Base-by-base conservation (phyloP, 2,797 vertebrate genomes). In the Amblyopsis hoosieri region DNA sequence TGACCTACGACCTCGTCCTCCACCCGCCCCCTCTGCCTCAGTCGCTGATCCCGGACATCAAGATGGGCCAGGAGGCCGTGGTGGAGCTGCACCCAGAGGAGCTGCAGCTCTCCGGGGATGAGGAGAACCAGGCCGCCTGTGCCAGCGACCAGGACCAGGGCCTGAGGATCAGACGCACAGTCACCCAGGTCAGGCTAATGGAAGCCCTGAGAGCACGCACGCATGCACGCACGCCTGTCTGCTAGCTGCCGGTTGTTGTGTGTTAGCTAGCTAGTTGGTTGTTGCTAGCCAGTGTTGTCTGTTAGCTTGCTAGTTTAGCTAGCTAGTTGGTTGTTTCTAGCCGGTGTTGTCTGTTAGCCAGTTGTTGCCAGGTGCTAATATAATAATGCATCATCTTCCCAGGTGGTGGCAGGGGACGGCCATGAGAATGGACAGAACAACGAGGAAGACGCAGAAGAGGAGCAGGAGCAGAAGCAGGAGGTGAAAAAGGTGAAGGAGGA, bases 11-110 rank as follows among this genome's bases (percentile, higher is more conserved):
- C 33, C 6, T 37, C 33, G 8, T 37, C 33, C 33, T 8, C 33
- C 0, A 48, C 17, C 0, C 37, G 29, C 10, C 2, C 14, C 5
- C 15, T 14, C 4, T 4, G 12, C 14, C 19, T 12, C 81, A 97
- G 96, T 96, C 94, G 77, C 86, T 97, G 83, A 97, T 97, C 79
- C 95, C 95, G 14, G 95, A 96, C 81, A 96, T 96, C 74, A 97
- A 96, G 90, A 88, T 94, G 15, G 92, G 90, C 64, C 94, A 95
- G 85, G 96, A 96, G 62, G 95, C 91, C 0, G 92, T 97, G 54
- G 93, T 97, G 64, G 96, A 97, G 62, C 90, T 97, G 67, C 95
- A 96, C 73, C 93, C 96, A 4, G 95, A 97, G 46, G 96, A 97
- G 77, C 89, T 93, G 0, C 93, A 89, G 45, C 90, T 95, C 69